phyloP scores from a whole-genome alignment of 2,888 invertebrate species.

The Tholera decimalis region DNA sequence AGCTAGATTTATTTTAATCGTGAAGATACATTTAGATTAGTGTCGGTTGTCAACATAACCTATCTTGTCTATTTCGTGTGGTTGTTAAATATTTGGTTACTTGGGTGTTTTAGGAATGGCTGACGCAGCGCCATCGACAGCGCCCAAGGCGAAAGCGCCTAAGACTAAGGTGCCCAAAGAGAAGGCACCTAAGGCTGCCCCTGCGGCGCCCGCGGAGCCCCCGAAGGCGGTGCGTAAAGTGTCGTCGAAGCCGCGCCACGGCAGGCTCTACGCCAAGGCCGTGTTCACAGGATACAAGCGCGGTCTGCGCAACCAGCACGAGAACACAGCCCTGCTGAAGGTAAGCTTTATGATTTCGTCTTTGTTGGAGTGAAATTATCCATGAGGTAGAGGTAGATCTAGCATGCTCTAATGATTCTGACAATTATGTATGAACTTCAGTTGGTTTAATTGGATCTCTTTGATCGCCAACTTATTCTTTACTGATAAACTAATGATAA shows the following conservation, averaged over 20 bases:
- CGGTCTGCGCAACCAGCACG: conserved; percentile 99
- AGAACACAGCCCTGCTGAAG: conserved; percentile 98
- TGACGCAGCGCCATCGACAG: conserved; percentile 90
- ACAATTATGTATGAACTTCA: not conserved
- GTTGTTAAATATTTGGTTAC: conserved; percentile 57
- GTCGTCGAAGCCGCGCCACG: conserved; percentile 92
- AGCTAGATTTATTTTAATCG: conserved; percentile 71
- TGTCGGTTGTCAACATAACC: conserved; percentile 89
- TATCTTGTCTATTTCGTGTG: conserved; percentile 65
- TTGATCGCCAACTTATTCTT: not conserved
- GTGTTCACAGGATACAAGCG: conserved; percentile 99
- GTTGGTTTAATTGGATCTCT: not conserved
- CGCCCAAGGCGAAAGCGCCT: conserved; percentile 89
- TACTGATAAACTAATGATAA: too few species aligned
- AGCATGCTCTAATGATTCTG: not conserved
- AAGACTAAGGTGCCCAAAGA: conserved; percentile 92
- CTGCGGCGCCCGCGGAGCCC: conserved; percentile 90
- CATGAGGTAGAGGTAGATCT: conserved; percentile 39
- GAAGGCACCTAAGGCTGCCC: conserved; percentile 90
- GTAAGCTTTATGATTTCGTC: conserved; percentile 73
- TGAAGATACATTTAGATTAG: conserved; percentile 80
- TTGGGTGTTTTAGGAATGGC: conserved; percentile 91
- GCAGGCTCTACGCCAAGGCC: conserved; percentile 98
- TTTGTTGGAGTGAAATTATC: not conserved
- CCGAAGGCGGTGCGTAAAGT: conserved; percentile 89